Percentiles rank a stretch among this genome's conserved stretches.
Conservation (phyloP, 2,113 vertebrate species). For the Oncorhynchus tshawytscha region DNA sequence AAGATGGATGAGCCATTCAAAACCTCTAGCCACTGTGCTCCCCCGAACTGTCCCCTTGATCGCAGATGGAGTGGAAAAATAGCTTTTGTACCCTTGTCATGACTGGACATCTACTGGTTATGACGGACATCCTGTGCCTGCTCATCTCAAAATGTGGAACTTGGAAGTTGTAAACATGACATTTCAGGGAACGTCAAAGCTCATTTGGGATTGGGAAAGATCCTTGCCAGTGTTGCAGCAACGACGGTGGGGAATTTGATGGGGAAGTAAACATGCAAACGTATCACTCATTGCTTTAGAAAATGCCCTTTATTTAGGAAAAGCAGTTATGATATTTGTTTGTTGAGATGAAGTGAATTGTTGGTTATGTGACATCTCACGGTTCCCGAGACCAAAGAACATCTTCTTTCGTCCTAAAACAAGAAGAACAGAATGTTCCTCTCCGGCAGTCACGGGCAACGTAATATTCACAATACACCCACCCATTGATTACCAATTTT, state of each 20-base stretch:
- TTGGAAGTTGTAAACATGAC: slow-evolving; percentile 18
- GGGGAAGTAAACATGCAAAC: slow-evolving; percentile 62
- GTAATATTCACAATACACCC: slow-evolving; percentile 47
- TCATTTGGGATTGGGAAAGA: slow-evolving; percentile 26
- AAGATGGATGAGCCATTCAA: slow-evolving; percentile 73
- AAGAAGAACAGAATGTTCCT: slow-evolving; percentile 47
- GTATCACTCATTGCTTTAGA: slow-evolving; percentile 53
- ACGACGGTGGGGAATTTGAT: slow-evolving; percentile 46
- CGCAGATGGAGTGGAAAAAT: slow-evolving; percentile 62
- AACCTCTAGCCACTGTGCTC: slow-evolving; percentile 52
- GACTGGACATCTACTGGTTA: slow-evolving; percentile 46
- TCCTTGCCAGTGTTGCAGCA: slow-evolving; percentile 32
- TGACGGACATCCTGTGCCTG: slow-evolving; percentile 53
- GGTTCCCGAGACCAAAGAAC: slow-evolving; percentile 35
- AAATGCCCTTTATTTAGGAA: slow-evolving; percentile 37
- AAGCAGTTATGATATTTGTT: slow-evolving; percentile 42
- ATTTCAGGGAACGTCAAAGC: slow-evolving; percentile 46
- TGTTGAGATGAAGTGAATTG: slow-evolving; percentile 25
- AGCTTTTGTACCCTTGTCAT: slow-evolving; percentile 48
- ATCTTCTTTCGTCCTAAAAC: slow-evolving; percentile 35
- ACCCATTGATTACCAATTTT: slow-evolving; percentile 28
- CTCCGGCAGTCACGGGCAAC: slow-evolving; percentile 54
- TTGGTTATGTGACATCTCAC: slow-evolving; percentile 42
- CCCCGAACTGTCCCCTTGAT: slow-evolving; percentile 40
- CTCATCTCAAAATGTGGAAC: background rate